Evolutionary conservation across 1,140 invertebrate species (phyloP).

Genomic region (Thaumetopoea pityocampa): DNA sequence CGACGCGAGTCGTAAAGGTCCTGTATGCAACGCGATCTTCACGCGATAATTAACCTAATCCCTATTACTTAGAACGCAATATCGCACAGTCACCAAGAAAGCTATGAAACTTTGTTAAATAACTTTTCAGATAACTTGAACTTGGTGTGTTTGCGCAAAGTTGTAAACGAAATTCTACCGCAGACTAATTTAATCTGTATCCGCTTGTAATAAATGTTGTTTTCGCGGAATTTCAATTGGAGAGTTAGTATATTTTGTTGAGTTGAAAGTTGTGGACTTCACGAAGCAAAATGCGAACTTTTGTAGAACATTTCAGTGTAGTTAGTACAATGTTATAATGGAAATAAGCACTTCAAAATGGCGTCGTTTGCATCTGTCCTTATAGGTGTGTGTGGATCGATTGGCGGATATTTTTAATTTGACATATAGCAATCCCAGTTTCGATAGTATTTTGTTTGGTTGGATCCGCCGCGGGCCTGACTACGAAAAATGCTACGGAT

Average conservation of each 20-base stretch:
- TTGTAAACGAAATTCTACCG: constrained; percentile 66
- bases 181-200: constrained; percentile 71
- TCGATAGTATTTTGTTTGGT: constrained; percentile 20
- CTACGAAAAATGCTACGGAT: too few species aligned
- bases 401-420: constrained; percentile 30
- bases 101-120: constrained; percentile 77
- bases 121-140: constrained; percentile 76
- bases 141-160: constrained; percentile 69
- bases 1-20: constrained; percentile 42
- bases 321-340: constrained; percentile 77
- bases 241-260: constrained; percentile 57
- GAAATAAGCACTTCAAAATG: constrained; percentile 76
- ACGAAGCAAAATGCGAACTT: constrained; percentile 75
- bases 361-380: constrained; percentile 67
- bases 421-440: constrained; percentile 26
- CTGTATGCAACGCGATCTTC: constrained; percentile 37
- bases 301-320: constrained; percentile 76
- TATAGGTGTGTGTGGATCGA: constrained; percentile 49
- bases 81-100: constrained; percentile 60
- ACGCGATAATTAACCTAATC: constrained; percentile 66
- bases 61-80: constrained; percentile 53
- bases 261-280: constrained; percentile 73
- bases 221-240: constrained; percentile 69
- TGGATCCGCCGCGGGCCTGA: constrained; percentile 8
- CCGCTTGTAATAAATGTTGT: constrained; percentile 72